Evolutionary conservation across 2,797 vertebrate genomes (phyloP), one percentile per base, ranked within the genome.

Genomic region (Pseudochaenichthys georgianus): DNA sequence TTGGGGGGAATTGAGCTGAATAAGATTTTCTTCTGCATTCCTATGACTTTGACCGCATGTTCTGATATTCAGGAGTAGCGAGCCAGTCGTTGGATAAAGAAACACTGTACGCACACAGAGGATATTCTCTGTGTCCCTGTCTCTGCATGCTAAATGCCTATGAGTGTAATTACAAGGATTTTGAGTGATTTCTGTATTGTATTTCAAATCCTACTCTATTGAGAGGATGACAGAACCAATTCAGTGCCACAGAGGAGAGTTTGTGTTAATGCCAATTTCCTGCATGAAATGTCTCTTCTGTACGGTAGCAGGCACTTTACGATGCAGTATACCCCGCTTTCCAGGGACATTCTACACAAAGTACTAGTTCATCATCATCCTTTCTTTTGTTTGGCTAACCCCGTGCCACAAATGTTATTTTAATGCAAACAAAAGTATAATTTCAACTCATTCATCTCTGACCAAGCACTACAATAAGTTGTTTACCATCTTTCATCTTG

Each of bases 151-250:
- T 65, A 64, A 81, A 85, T 70, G 70, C 54, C 57, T 10, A 5
- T 78, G 71, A 73, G 79, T 80, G 67, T 82, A 79, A 88, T 88
- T 90, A 73, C 64, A 78, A 73, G 75, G 75, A 81, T 80, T 82
- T 64, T 78, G 83, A 87, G 60, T 82, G 76, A 84, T 85, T 84
- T 87, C 70, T 71, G 75, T 77, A 65, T 87, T 84, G 74, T 74
- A 73, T 78, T 82, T 85, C 68, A 69, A 85, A 73, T 82, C 65
- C 73, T 71, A 11, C 74, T 83, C 73, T 59, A 69, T 23, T 81
- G 78, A 87, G 67, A 83, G 61, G 70, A 75, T 81, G 87, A 88
- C 88, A 57, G 83, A 87, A 89, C 82, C 83, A 83, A 81, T 90
- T 89, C 75, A 73, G 47, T 57, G 52, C 71, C 75, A 78, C 78